Evolutionary conservation across 2,113 vertebrate species (phyloP).

Genomic region (Varanus komodoensis): DNA sequence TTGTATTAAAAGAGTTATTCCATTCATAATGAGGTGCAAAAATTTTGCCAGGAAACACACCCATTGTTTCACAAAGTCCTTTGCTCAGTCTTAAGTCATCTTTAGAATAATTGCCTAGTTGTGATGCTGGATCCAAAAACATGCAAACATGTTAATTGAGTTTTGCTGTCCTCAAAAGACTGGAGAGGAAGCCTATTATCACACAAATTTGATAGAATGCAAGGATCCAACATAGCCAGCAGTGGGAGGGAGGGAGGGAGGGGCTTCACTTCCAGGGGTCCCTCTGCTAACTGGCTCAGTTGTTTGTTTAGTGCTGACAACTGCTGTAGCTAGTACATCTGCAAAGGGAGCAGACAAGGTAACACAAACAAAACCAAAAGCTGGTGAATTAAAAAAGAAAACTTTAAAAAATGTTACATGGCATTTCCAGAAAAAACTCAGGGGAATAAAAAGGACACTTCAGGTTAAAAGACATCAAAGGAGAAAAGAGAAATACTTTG

Average conservation of each 20-base stretch:
- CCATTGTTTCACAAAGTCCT: background rate
- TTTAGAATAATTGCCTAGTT: constrained; percentile 67
- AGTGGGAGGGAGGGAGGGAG: constrained; percentile 36
- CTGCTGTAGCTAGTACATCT: constrained; percentile 46
- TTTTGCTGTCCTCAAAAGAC: constrained; percentile 75
- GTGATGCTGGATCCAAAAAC: constrained; percentile 66
- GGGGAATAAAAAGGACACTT: constrained; percentile 29
- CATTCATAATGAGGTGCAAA: constrained; percentile 55
- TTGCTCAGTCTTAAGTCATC: background rate
- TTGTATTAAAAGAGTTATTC: constrained; percentile 50
- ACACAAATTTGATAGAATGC: constrained; percentile 69
- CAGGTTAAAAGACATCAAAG: constrained; percentile 28
- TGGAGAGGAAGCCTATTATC: constrained; percentile 78
- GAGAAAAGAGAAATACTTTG: constrained; percentile 43
- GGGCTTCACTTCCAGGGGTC: constrained; percentile 36
- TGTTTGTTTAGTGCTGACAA: constrained; percentile 51
- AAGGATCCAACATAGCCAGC: constrained; percentile 66
- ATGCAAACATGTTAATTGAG: constrained; percentile 77
- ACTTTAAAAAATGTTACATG: constrained; percentile 39
- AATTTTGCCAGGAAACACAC: constrained; percentile 20
- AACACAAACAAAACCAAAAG: constrained; percentile 53
- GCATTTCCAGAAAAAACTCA: background rate
- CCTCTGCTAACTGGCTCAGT: constrained; percentile 43
- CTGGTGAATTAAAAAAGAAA: constrained; percentile 55
- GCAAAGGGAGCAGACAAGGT: constrained; percentile 56